These are phyloP conservation scores for Venusia cambrica DNA, from an alignment of 2,888 invertebrate species.

Conservation along the genomic window DNA sequence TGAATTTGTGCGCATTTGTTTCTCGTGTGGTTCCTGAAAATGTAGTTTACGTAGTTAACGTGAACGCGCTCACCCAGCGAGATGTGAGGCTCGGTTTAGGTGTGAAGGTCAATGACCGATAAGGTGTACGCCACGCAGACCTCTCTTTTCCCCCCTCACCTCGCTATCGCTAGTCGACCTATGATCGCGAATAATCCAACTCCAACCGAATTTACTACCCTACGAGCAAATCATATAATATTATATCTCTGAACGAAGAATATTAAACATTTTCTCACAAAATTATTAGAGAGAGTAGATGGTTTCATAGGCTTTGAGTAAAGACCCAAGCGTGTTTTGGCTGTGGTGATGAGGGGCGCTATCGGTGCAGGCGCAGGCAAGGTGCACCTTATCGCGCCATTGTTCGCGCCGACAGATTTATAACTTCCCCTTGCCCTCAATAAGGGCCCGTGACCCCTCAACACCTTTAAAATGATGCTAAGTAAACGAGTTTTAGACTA, in stretches of 20 bases:
- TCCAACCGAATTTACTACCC: constrained; percentile 31
- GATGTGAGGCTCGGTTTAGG: constrained; percentile 77
- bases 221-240: too few species aligned
- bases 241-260: too few species aligned
- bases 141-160: constrained; percentile 54
- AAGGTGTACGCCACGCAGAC: constrained; percentile 67
- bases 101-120: constrained; percentile 79
- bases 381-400: constrained; percentile 77
- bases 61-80: constrained; percentile 52
- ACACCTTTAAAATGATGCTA: constrained; percentile 40
- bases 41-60: constrained; percentile 44
- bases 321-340: constrained; percentile 31
- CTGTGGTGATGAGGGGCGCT: constrained; percentile 34
- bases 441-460: constrained; percentile 75
- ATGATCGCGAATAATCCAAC: constrained; percentile 47
- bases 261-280: too few species aligned
- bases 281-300: constrained; percentile 4
- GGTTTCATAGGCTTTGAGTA: constrained; percentile 23
- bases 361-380: constrained; percentile 70
- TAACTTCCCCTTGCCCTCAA: constrained; percentile 80
- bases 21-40: constrained; percentile 49
- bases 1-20: constrained; percentile 35
- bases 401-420: constrained; percentile 79
- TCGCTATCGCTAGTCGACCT: constrained; percentile 51
- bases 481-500: constrained; percentile 12